Base-by-base conservation (phyloP, 2,113 vertebrate genomes). In the Eira barbara region DNA sequence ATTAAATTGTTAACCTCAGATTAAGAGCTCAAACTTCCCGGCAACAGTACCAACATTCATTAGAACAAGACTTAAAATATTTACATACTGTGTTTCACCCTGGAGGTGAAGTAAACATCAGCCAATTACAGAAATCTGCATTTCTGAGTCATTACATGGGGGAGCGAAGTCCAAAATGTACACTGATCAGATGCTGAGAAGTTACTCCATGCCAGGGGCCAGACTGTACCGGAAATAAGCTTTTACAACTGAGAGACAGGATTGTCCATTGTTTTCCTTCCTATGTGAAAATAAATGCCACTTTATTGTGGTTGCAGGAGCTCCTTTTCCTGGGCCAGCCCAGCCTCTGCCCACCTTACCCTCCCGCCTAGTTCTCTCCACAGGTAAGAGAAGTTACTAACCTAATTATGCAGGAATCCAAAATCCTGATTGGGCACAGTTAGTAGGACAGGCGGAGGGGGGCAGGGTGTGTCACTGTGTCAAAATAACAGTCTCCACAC, bases 1-100 rank as follows among this genome's bases (percentile, higher is more conserved):
- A 92, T 91, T 86, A 92, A 96, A 89, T 23, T 96, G 65, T 79
- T 95, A 95, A 85, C 65, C 85, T 91, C 91, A 91, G 67, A 97
- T 83, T 65, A 96, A 67, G 52, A 95, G 59, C 59, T 89, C 45
- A 79, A 63, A 93, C 39, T 86, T 91, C 78, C 67, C 47, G 65
- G 73, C 47, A 92, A 96, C 27, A 96, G 76, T 15, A 84, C 45
- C 88, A 94, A 89, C 67, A 92, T 65, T 86, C 91, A 94, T 82
- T 91, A 91, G 67, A 84, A 95, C 9, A 73, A 94, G 63, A 65
- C 34, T 57, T 95, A 78, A 92, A 95, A 95, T 96, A 94, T 97
- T 95, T 94, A 89, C 23, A 74, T 34, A 89, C 59, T 80, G 67
- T 65, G 86, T 61, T 92, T 92, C 25, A 89, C 47, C 55, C 36